A percentile compares a stretch with the other conserved stretches of the same genome.
Conservation (phyloP, 2,113 vertebrate species). For the Equus quagga region DNA sequence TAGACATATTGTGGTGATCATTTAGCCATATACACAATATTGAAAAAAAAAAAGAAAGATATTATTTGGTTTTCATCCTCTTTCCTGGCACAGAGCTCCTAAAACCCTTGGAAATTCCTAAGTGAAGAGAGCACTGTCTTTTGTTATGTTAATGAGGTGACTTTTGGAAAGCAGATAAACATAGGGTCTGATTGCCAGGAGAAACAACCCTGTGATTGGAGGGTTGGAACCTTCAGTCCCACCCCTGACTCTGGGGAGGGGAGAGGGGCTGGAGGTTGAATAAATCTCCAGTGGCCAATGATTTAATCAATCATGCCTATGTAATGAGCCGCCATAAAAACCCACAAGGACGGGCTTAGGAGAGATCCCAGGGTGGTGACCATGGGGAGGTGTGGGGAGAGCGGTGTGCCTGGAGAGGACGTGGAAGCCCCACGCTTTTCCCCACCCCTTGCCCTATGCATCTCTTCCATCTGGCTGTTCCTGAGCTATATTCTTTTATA, state of each 20-base stretch:
- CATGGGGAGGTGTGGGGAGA: accelerated
- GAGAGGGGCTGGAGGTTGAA: neutral
- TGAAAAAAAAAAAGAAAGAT: neutral
- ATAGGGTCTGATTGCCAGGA: too few species aligned
- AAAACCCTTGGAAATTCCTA: neutral
- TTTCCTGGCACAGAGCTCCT: neutral
- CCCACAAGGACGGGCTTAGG: neutral
- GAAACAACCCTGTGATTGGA: too few species aligned
- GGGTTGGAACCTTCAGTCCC: neutral
- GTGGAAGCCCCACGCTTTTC: accelerated
- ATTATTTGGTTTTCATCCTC: too few species aligned
- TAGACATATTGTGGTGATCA: neutral
- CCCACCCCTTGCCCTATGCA: neutral
- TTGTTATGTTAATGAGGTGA: neutral
- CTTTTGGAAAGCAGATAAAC: accelerated
- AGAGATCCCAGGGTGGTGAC: neutral
- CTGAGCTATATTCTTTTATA: neutral
- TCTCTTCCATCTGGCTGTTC: neutral
- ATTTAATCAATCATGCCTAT: accelerated
- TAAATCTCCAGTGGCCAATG: accelerated
- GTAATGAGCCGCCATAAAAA: neutral
- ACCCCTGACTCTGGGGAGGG: neutral
- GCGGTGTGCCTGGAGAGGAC: accelerated
- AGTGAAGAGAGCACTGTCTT: accelerated
- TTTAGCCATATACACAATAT: neutral